These are phyloP conservation scores for Bubo blakistoni DNA, from an alignment of 2,113 vertebrate genomes.

Conservation along the genomic window DNA sequence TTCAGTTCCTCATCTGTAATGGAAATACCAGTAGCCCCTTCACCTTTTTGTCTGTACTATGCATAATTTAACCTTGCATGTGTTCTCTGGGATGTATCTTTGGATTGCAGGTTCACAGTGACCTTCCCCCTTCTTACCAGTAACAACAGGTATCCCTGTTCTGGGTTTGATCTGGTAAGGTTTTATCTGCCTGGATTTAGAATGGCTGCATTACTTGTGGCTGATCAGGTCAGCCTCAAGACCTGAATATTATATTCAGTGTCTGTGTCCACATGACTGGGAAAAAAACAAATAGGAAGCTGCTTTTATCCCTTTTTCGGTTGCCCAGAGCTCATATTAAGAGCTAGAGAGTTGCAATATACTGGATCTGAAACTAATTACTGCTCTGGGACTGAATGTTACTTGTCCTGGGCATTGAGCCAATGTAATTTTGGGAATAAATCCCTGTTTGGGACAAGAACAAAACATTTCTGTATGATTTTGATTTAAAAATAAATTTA, in stretches of 20 bases:
- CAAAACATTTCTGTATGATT: neutral
- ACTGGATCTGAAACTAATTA: neutral
- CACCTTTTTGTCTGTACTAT: neutral
- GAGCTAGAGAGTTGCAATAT: neutral
- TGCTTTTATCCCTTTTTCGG: neutral
- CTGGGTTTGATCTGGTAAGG: neutral
- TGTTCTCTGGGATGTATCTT: neutral
- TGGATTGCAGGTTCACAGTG: neutral
- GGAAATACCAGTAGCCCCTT: neutral
- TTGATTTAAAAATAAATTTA: neutral
- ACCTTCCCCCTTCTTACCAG: neutral
- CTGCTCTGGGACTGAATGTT: neutral
- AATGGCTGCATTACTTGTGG: neutral
- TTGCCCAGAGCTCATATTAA: neutral
- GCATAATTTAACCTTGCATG: neutral
- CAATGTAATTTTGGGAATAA: neutral
- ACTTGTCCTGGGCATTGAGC: neutral
- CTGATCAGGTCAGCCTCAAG: neutral
- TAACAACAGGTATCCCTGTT: neutral
- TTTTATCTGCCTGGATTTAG: neutral
- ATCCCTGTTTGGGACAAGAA: neutral
- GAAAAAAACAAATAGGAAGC: neutral
- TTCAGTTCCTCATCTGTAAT: neutral
- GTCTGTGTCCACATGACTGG: neutral
- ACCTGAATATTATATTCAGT: neutral